Percentiles rank a stretch among this genome's conserved stretches.
Conservation (phyloP, 37 sponge, comb jelly and placozoan species). For the Geodia barretti region DNA sequence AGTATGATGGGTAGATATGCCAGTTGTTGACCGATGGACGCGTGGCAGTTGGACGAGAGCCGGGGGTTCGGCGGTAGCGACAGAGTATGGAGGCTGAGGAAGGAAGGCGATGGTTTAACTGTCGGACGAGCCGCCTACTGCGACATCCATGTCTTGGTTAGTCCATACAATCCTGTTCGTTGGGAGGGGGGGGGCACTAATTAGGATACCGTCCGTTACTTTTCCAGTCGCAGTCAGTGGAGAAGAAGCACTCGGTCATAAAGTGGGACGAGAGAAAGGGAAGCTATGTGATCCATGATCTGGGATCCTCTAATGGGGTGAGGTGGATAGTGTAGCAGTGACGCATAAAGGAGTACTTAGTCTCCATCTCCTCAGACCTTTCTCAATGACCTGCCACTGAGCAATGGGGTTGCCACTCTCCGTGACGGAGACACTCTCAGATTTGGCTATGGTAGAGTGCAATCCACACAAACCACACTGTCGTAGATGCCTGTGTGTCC, state of each 20-base stretch:
- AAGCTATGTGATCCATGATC: slow-evolving; percentile 30
- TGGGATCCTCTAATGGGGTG: slow-evolving; percentile 56
- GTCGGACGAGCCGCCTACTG: slow-evolving; percentile 20
- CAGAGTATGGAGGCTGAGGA: not conserved
- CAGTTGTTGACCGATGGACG: slow-evolving; percentile 2
- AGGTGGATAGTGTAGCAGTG: not conserved
- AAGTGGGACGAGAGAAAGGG: slow-evolving; percentile 15
- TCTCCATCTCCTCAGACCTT: slow-evolving; percentile 20
- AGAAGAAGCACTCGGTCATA: slow-evolving; percentile 37
- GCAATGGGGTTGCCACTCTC: not conserved
- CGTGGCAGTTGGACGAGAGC: not conserved
- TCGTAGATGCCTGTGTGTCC: not conserved
- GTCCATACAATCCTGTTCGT: not conserved
- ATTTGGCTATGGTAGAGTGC: slow-evolving; percentile 38
- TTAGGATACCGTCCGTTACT: not conserved
- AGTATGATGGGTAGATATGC: not conserved
- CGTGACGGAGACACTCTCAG: slow-evolving; percentile 30
- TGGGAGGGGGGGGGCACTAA: not conserved
- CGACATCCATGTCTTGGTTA: slow-evolving; percentile 21
- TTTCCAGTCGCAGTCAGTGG: slow-evolving; percentile 44
- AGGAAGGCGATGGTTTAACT: not conserved
- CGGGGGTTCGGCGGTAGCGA: not conserved
- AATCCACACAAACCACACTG: not conserved
- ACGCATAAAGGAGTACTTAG: not conserved
- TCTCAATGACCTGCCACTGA: slow-evolving; percentile 33